Conservation (phyloP, 2,113 vertebrate species). For the Callocephalon fimbriatum region DNA sequence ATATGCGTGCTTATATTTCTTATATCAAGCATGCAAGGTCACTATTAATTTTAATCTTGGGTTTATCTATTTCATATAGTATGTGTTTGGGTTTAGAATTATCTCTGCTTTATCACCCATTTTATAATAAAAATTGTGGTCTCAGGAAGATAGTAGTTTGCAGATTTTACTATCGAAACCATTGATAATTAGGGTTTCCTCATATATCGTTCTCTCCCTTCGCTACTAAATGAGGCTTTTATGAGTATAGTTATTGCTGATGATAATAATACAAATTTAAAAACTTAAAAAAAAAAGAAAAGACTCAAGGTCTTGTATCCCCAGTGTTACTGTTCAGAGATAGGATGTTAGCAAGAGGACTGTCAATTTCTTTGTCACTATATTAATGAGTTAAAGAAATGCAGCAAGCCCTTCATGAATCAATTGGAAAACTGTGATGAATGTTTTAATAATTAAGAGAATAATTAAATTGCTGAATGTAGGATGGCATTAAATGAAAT, state of each 20-base stretch:
- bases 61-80: slow-evolving; percentile 47
- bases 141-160: slow-evolving; percentile 52
- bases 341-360: slow-evolving; percentile 18
- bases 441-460: slow-evolving; percentile 74
- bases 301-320: background rate
- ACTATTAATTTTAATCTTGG: slow-evolving; percentile 62
- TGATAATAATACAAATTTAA: slow-evolving; percentile 37
- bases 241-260: slow-evolving; percentile 43
- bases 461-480: slow-evolving; percentile 69
- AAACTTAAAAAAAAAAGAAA: background rate
- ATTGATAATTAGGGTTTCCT: slow-evolving; percentile 65
- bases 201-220: slow-evolving; percentile 29
- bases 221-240: background rate
- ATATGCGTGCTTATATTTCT: slow-evolving; percentile 34
- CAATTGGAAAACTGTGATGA: slow-evolving; percentile 69
- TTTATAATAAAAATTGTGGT: slow-evolving; percentile 57
- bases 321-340: background rate
- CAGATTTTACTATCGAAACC: slow-evolving; percentile 49
- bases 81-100: slow-evolving; percentile 57
- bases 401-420: slow-evolving; percentile 62
- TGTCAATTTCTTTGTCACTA: slow-evolving; percentile 13
- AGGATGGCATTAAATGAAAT: slow-evolving; percentile 66
- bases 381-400: slow-evolving; percentile 66
- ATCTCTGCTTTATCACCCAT: slow-evolving; percentile 64
- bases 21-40: slow-evolving; percentile 33